phyloP scores from a whole-genome alignment of 2,797 vertebrate species.

The Liparis tanakae region DNA sequence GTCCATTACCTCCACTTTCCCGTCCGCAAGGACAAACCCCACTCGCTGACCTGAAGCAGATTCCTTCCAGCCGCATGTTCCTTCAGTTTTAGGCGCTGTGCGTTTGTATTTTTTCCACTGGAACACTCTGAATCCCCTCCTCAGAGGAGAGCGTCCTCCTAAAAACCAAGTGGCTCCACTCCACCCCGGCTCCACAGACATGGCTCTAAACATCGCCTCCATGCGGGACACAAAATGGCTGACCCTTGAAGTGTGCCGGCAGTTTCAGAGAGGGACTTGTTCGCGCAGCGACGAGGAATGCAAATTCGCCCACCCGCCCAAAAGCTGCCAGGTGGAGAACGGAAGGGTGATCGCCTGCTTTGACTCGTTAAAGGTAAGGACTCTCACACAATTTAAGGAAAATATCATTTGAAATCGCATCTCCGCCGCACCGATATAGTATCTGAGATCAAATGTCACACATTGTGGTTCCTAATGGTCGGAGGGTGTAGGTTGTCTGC shows the following conservation, averaged over 20 bases:
- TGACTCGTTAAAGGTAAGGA: constrained; percentile 96
- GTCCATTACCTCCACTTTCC: constrained; percentile 65
- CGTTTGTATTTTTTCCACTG: constrained; percentile 42
- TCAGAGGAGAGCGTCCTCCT: constrained; percentile 51
- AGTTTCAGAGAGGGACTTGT: constrained; percentile 97
- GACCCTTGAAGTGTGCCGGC: constrained; percentile 96
- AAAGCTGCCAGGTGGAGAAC: constrained; percentile 98
- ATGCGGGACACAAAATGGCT: constrained; percentile 99
- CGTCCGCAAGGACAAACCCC: constrained; percentile 58
- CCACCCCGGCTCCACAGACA: constrained; percentile 67
- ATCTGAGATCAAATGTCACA: constrained; percentile 35
- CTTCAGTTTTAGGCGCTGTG: constrained; percentile 48
- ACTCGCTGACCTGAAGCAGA: constrained; percentile 59
- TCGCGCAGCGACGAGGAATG: constrained; percentile 97
- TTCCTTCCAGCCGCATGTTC: constrained; percentile 52
- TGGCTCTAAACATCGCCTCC: constrained; percentile 95
- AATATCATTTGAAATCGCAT: constrained; percentile 9
- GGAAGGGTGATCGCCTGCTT: constrained; percentile 98
- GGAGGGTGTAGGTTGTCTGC: constrained; percentile 60
- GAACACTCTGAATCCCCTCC: constrained; percentile 31
- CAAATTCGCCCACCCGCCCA: constrained; percentile 98
- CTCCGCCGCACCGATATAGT: constrained; percentile 11
- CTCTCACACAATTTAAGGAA: constrained; percentile 2
- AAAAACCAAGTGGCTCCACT: constrained; percentile 52
- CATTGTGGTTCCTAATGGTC: constrained; percentile 32